Base-by-base conservation (phyloP, 2,888 invertebrate genomes). In the Pristionchus maxplancki region DNA sequence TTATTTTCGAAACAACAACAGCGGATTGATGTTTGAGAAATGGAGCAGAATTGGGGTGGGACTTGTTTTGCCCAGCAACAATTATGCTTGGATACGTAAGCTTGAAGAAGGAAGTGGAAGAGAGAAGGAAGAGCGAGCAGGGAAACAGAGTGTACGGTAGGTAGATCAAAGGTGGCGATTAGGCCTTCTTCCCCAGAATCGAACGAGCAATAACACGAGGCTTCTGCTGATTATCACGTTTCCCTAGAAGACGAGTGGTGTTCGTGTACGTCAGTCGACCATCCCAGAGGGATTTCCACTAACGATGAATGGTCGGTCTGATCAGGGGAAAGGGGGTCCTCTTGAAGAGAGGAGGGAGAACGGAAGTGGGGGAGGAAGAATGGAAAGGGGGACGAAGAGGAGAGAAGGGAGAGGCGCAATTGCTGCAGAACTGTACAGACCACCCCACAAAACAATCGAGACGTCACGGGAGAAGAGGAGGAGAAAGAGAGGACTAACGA, bases 371-470 rank as follows among this genome's bases (percentile, higher is more conserved):
- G 71, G 31, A 40, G 71, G 31, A 71, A 6, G 24, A 40, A 40
- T 17, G 37, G 40, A 24, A 74, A 74, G 20, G 74, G 74, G 31
- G 24, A 20, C 74, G 40, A 74, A 40, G 37, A 34, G 67, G 67
- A 37, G 67, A 74, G n/a, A 24, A 20, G 71, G 37, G 74, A 74
- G 40, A n/a, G 78, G 48, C 15, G 37, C 44, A 28, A 78, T 78
- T 78, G 44, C 40, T 78, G 40, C 78, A 44, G 31, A 44, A 78
- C 78, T 78, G 78, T 78, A n/a, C 31, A 67, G 40, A 78, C 78
- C 78, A 34, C 67, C 17, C 31, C 67, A 48, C 34, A 78, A 48
- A 78, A 78, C 78, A 78, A 78, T 40, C 17, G 78, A n/a, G 4
- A 74, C 78, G 78, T 78, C 78, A 78, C n/a, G 20, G 24, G 71